Percentiles rank a stretch among this genome's conserved stretches.
Evolutionary conservation across 1,140 invertebrate genomes (phyloP).

Genomic region (Pissodes strobi): DNA sequence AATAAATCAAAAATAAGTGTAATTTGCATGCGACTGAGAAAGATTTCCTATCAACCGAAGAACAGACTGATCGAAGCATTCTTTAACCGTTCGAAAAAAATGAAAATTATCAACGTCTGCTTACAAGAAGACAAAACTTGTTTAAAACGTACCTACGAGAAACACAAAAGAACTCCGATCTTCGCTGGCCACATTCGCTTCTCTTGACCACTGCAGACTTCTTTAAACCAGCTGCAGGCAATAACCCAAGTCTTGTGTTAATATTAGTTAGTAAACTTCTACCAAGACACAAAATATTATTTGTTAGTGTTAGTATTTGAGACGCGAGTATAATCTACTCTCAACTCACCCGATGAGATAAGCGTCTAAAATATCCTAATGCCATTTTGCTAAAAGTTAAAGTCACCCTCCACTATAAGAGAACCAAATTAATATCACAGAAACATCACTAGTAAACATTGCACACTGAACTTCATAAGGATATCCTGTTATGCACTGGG

Average conservation of each 20-base stretch:
- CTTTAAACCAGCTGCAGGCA: background rate
- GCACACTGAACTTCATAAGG: constrained; percentile 23
- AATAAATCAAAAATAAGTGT: too few relatives aligned
- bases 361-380: constrained; percentile 32
- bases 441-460: constrained; percentile 31
- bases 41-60: too few relatives aligned
- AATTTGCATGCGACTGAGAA: too few relatives aligned
- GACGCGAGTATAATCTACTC: background rate
- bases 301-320: constrained; percentile 11
- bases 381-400: constrained; percentile 12
- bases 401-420: constrained; percentile 29
- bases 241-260: constrained; percentile 8
- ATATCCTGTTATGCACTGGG: constrained; percentile 18
- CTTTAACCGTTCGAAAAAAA: too few relatives aligned
- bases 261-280: constrained; percentile 21
- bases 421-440: constrained; percentile 32
- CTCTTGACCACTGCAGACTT: constrained; percentile 13
- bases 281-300: background rate
- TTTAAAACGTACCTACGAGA: constrained; percentile 31
- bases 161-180: constrained; percentile 31
- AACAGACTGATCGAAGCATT: too few relatives aligned
- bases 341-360: constrained; percentile 18
- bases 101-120: too few relatives aligned
- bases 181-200: constrained; percentile 22
- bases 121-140: constrained; percentile 26